Percentiles rank a stretch among this genome's conserved stretches.
phyloP scores from a whole-genome alignment of 2,113 vertebrate genomes.

The Phyllopteryx taeniolatus region DNA sequence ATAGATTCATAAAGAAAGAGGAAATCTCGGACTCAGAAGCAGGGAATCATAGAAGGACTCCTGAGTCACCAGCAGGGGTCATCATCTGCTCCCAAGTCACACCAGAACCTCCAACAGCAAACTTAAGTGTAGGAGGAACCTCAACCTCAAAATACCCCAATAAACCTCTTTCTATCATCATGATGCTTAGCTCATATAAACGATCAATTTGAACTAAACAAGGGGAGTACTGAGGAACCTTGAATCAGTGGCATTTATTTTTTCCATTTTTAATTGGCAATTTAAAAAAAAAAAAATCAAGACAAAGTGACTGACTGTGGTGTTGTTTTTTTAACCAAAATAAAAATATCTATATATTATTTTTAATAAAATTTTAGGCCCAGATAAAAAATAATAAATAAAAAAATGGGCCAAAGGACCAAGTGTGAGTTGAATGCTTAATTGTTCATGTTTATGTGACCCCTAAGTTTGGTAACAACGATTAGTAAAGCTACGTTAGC shows the following conservation, averaged over 20 bases:
- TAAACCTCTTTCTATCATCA: not conserved
- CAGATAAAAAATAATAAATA: not conserved
- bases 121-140: no score
- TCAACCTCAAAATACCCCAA: not conserved
- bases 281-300: not conserved
- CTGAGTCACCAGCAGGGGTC: constrained; percentile 64
- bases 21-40: not conserved
- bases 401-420: not conserved
- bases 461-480: no score
- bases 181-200: not conserved
- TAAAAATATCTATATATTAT: not conserved
- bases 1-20: not conserved
- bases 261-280: not conserved
- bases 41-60: constrained; percentile 6
- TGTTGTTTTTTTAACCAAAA: not conserved
- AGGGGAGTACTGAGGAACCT: not conserved
- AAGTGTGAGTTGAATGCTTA: not conserved
- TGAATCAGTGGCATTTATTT: not conserved
- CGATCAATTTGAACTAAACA: not conserved
- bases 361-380: not conserved
- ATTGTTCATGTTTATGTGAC: no score
- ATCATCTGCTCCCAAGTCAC: constrained; percentile 32
- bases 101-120: not conserved
- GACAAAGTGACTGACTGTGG: not conserved
- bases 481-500: no score